Conservation (phyloP, 2,113 vertebrate species). For the Burhinus bistriatus region DNA sequence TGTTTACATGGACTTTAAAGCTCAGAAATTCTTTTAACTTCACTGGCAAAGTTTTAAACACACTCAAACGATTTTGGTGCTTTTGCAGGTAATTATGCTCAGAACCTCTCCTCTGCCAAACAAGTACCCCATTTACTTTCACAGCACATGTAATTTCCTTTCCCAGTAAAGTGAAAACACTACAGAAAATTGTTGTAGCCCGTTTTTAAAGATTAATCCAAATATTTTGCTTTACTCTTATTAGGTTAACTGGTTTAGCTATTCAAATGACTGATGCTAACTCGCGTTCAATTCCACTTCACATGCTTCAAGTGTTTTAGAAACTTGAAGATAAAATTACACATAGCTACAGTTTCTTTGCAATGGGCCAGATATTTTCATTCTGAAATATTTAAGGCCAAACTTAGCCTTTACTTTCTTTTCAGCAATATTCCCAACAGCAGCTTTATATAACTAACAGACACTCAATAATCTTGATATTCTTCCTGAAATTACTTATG, state of each 20-base stretch:
- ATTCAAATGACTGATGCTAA: neutral
- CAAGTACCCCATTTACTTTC: neutral
- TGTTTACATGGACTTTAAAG: neutral
- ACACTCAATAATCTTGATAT: neutral
- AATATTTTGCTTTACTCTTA: neutral
- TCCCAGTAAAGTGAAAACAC: neutral
- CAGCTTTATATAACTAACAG: neutral
- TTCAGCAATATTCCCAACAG: neutral
- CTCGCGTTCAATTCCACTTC: neutral
- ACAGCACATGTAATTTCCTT: neutral
- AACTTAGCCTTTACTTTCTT: neutral
- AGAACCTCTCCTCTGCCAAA: neutral
- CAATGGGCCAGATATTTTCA: neutral
- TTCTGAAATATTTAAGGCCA: neutral
- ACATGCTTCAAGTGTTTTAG: neutral
- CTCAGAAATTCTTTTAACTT: neutral
- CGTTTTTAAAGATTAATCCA: neutral
- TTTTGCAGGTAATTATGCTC: neutral
- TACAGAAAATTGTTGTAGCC: neutral
- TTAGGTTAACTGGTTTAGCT: neutral
- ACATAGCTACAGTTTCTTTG: neutral
- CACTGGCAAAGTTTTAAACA: neutral
- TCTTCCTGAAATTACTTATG: neutral
- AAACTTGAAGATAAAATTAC: neutral
- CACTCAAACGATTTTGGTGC: neutral